Percentiles rank a stretch among this genome's conserved stretches.
Evolutionary conservation across 2,888 invertebrate species (phyloP).

Genomic region (Caenorhabditis uteleia): DNA sequence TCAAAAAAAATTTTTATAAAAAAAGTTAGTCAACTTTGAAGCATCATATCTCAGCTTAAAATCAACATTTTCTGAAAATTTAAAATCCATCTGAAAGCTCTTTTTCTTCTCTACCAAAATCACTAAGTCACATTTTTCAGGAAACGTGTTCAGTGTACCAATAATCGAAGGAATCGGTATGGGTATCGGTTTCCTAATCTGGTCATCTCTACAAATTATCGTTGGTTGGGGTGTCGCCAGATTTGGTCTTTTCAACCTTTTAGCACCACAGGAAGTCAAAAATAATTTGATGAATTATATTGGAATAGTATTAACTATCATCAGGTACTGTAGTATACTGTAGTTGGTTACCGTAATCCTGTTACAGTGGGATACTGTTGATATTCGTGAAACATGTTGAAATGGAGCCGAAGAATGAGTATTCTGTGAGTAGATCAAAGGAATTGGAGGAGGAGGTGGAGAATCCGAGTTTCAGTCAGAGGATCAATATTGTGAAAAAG

Average conservation of each 20-base stretch:
- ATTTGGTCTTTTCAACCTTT: constrained; percentile 60
- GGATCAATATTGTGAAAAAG: constrained; percentile 12
- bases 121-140: constrained; percentile 31
- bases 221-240: constrained; percentile 67
- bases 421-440: too few relatives aligned
- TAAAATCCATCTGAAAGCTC: background rate
- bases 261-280: constrained; percentile 51
- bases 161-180: constrained; percentile 63
- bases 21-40: too few relatives aligned
- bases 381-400: constrained; percentile 47
- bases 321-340: constrained; percentile 39
- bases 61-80: too few relatives aligned
- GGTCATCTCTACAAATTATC: constrained; percentile 61
- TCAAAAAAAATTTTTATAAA: too few relatives aligned
- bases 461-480: constrained; percentile 9
- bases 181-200: constrained; percentile 64
- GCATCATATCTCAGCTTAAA: too few relatives aligned
- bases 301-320: constrained; percentile 58
- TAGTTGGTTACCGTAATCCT: background rate
- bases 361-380: constrained; percentile 54
- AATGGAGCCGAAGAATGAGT: constrained; percentile 29
- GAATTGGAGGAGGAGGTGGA: constrained; percentile 10
- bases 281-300: constrained; percentile 58
- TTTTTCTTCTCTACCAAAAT: background rate
- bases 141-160: constrained; percentile 65